Evolutionary conservation across 2,797 vertebrate species (phyloP).

Genomic region (Syndactyla subalaris): DNA sequence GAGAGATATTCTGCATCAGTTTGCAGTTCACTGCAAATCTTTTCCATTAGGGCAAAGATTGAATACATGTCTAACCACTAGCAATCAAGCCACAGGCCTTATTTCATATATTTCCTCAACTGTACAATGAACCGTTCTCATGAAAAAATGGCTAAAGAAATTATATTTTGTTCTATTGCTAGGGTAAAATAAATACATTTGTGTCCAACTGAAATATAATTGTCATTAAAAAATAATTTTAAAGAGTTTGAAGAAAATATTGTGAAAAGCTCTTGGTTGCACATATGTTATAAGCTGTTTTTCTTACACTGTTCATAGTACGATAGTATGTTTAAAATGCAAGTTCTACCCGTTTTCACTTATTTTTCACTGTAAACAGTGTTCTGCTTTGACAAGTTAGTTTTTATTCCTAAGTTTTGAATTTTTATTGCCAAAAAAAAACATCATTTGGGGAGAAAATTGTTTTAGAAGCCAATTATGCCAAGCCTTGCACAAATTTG

Average conservation of each 20-base stretch:
- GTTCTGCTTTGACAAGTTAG: slow-evolving; percentile 85
- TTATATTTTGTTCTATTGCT: slow-evolving; percentile 99
- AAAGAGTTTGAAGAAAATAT: slow-evolving; percentile 91
- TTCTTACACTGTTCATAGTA: slow-evolving; percentile 89
- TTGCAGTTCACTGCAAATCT: slow-evolving; percentile 84
- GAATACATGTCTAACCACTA: slow-evolving; percentile 96
- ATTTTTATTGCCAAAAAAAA: slow-evolving; percentile 86
- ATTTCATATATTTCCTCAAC: slow-evolving; percentile 96
- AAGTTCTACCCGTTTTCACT: slow-evolving; percentile 83
- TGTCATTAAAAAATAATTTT: slow-evolving; percentile 87
- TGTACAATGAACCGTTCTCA: slow-evolving; percentile 97
- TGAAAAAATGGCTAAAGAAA: slow-evolving; percentile 95
- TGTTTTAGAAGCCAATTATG: slow-evolving; percentile 80
- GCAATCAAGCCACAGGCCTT: slow-evolving; percentile 99
- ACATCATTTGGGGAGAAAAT: slow-evolving; percentile 75
- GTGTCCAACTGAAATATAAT: slow-evolving; percentile 92
- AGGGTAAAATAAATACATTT: slow-evolving; percentile 93
- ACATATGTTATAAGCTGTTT: slow-evolving; percentile 90
- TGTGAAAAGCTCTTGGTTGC: slow-evolving; percentile 91
- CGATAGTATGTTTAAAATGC: slow-evolving; percentile 81
- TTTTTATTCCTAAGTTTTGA: slow-evolving; percentile 82
- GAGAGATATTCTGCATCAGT: slow-evolving; percentile 86
- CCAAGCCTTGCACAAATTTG: slow-evolving; percentile 88
- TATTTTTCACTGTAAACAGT: slow-evolving; percentile 86
- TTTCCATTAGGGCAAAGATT: slow-evolving; percentile 90